Evolutionary conservation across 2,888 invertebrate genomes (phyloP), one percentile per base, ranked within the genome.

Genomic region (Drosophila borealis): DNA sequence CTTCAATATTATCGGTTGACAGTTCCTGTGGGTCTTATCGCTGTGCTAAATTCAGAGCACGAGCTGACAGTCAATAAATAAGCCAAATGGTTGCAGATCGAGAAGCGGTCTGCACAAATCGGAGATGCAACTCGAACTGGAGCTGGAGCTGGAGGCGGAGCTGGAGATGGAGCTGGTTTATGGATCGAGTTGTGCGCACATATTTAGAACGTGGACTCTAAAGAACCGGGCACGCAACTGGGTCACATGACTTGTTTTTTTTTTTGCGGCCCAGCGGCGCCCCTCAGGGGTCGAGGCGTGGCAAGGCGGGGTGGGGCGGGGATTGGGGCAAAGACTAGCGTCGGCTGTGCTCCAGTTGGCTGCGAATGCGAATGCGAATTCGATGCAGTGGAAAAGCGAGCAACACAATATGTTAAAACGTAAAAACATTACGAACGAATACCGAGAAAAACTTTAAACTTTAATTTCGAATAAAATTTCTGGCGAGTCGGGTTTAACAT

Each of bases 211-310:
- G 37, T n/a, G 33, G 1, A 34, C 42, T 8, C 29, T 29, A 29
- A 29, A 61, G 64, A 72, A 67, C 54, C 64, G 56, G 72, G 65
- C 70, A 66, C 51, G 48, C 60, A 85, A 80, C 64, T 85, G 73
- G 83, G 83, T 77, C 86, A 86, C 62, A 66, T 69, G 78, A 78
- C 83, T 78, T 51, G 75, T 73, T 78, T 78, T 13, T 13, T 21
- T 21, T 21, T 25, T 25, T 5, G 25, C 29, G 14, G 48, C 49
- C 21, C 44, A 44, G 45, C 19, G 33, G 53, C 60, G 53, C 17
- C 53, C 14, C 29, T 29, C 29, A 29, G 41, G 48, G 25, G n/a
- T n/a, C 3, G 50, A 10, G 41, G 9, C 29, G 8, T 29, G 29
- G 8, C 29, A 4, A 11, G 11, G n/a, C 11, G 13, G n/a, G 17